phyloP scores from a whole-genome alignment of 2,113 vertebrate species.

The Suncus etruscus region DNA sequence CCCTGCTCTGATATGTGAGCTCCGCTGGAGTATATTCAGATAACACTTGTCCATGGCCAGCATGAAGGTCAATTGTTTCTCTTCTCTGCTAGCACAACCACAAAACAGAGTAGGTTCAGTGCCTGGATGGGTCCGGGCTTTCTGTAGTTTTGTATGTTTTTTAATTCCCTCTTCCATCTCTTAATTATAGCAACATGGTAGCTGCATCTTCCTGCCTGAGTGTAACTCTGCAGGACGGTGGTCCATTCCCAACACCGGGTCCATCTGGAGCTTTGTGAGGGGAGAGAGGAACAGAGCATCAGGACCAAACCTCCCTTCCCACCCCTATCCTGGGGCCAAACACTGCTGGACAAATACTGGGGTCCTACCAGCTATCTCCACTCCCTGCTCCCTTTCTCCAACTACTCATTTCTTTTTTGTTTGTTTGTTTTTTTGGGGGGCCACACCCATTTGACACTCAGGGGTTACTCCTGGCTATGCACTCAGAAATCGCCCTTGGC shows the following conservation, averaged over 20 bases:
- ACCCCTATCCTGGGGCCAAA: conserved; percentile 42
- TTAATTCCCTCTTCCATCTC: not conserved
- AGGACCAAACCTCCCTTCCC: not conserved
- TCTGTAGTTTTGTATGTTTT: not conserved
- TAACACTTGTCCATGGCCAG: no score
- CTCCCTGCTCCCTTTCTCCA: not conserved
- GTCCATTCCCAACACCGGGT: conserved; percentile 75
- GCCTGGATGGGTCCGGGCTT: not conserved
- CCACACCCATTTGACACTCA: no score
- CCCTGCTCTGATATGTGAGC: no score
- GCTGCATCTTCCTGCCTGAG: conserved; percentile 77
- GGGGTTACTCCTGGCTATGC: no score
- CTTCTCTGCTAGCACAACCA: no score
- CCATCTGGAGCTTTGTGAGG: conserved; percentile 55
- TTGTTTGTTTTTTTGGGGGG: no score
- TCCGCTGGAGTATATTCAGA: no score
- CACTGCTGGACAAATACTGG: conserved; percentile 28
- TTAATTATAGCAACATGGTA: conserved; percentile 82
- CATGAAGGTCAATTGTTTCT: no score
- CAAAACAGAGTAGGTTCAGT: no score
- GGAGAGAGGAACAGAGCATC: conserved; percentile 39
- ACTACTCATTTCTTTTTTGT: conserved; percentile 22
- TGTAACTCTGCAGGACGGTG: conserved; percentile 70
- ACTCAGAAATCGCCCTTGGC: no score
- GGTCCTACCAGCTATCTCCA: conserved; percentile 42